Conservation (phyloP, 2,888 invertebrate genomes). For the Seira musarum region DNA sequence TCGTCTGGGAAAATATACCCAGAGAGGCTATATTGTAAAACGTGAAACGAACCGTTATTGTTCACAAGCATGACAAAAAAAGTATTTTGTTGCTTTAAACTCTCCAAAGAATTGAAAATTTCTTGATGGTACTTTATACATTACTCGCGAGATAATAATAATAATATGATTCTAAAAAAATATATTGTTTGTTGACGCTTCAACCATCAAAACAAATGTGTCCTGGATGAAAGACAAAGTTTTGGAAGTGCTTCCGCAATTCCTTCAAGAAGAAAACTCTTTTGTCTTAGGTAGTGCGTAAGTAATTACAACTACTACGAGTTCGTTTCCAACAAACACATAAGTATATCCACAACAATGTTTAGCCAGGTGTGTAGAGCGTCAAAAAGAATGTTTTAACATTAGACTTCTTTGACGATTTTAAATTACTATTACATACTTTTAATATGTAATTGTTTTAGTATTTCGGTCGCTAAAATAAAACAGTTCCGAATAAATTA, state of each 20-base stretch:
- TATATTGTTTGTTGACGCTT: no score
- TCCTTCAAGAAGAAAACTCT: neutral
- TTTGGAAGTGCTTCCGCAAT: neutral
- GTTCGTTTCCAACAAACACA: neutral
- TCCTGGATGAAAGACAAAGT: neutral
- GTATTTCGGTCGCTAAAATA: neutral
- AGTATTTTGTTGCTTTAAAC: neutral
- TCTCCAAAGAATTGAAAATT: neutral
- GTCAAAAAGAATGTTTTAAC: neutral
- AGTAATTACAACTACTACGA: neutral
- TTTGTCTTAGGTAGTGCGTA: neutral
- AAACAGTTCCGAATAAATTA: neutral
- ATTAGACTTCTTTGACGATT: neutral
- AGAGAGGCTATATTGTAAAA: neutral
- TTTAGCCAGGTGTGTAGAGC: neutral
- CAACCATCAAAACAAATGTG: neutral
- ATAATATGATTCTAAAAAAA: neutral
- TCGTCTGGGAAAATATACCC: neutral
- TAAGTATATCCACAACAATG: neutral
- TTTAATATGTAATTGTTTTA: neutral
- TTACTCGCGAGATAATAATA: neutral
- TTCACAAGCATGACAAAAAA: neutral
- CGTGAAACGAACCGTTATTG: neutral
- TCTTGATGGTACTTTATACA: neutral
- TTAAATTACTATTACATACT: neutral